Percentiles rank a stretch among this genome's conserved stretches.
These are phyloP conservation scores for Heliconius nattereri DNA, from an alignment of 1,140 invertebrate species.

Conservation along the genomic window DNA sequence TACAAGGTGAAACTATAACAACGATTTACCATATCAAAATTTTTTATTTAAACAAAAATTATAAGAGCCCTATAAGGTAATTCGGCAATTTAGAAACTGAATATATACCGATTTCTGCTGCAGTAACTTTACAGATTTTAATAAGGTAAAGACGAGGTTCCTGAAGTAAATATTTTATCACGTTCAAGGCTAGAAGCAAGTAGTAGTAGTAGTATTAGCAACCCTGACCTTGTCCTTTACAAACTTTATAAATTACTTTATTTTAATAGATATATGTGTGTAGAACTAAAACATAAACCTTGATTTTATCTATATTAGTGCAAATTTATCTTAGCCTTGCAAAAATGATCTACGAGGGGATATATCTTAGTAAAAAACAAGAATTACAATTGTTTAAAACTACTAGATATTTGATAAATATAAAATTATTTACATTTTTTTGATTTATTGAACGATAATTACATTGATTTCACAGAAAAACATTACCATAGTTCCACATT, in stretches of 20 bases:
- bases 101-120: too few species aligned
- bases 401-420: too few species aligned
- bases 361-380: background rate
- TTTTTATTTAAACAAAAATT: too few species aligned
- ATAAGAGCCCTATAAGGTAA: too few species aligned
- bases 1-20: too few species aligned
- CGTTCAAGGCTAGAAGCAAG: background rate
- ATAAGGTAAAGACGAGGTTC: background rate
- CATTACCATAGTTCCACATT: too few species aligned
- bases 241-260: background rate
- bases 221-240: slow-evolving; percentile 11
- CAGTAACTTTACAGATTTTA: too few species aligned
- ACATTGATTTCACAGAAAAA: too few species aligned
- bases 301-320: slow-evolving; percentile 21
- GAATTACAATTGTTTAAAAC: background rate
- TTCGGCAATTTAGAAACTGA: too few species aligned
- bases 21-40: too few species aligned
- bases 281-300: background rate
- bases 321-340: slow-evolving; percentile 24
- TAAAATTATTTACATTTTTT: too few species aligned
- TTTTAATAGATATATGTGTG: background rate
- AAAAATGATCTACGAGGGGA: slow-evolving; percentile 7
- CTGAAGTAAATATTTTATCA: background rate
- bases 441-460: too few species aligned
- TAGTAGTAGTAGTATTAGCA: background rate